Base-by-base conservation (phyloP, 2,797 vertebrate species). In the Gymnoscopelus microlampas region DNA sequence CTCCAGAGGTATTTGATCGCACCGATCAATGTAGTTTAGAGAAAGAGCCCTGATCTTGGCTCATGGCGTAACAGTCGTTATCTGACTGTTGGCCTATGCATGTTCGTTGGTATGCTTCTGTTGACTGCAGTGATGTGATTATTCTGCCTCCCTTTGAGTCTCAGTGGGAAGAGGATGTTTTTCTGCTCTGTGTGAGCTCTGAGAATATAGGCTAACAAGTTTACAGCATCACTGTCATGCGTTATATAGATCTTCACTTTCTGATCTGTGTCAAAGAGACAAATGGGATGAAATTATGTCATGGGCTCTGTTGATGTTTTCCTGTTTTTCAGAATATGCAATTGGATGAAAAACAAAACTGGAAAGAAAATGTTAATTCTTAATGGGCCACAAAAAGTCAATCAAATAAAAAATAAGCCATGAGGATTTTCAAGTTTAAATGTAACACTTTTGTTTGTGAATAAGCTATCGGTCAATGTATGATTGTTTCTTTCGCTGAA, bases 241-340 rank as follows among this genome's bases (percentile, higher is more conserved):
- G 95, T 96, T 96, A 96, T 94, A 95, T 92, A 94, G 94, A 94
- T 95, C 93, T 94, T 94, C 93, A 94, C 94, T 95, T 95, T 96
- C 94, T 96, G 95, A 98, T 98, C 96, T 97, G 93, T 96, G 97
- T 98, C 96, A 92, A 94, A 87, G 96, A 98, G 97, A 99, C 94
- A 95, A 97, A 98, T 98, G 94, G 90, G 93, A 84, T 85, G 74
- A 87, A 89, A 87, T 86, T 87, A 83, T 87, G 88, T 89, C 94
- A 92, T 93, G 91, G 92, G 93, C 90, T 91, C 92, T 94, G 88
- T 92, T 94, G 94, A 93, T 93, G 90, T 91, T 92, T 93, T 78
- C 86, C 87, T 89, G 88, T 79, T 87, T 87, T 89, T 91, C 32
- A 58, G 69, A 77, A 51, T 69, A 24, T 23, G 15, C 15, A 61